Base-by-base conservation (phyloP, 2,797 vertebrate species). In the Danio jaintianensis region DNA sequence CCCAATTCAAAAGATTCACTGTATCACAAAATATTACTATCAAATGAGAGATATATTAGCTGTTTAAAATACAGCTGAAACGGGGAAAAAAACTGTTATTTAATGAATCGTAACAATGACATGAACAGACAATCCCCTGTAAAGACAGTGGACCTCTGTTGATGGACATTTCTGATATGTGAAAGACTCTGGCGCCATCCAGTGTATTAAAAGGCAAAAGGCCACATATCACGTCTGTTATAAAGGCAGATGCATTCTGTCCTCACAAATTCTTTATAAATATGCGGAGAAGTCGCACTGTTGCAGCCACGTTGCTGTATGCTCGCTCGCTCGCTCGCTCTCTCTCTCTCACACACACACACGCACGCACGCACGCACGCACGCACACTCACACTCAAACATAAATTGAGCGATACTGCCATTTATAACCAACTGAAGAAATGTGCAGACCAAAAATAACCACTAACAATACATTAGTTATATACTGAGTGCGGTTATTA, bases 181-280 rank as follows among this genome's bases (percentile, higher is more conserved):
- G 22, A 38, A 72, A 38, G 59, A 38, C 48, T 73, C 40, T 64
- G 11, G 69, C 69, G 78, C 59, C 59, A 72, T 56, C 78, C 7
- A 73, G 59, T 45, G 78, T 43, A 12, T 11, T 0, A 7, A 50
- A 70, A 18, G 42, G 0, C 16, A 43, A 20, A 2, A 29, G 29
- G 29, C 29, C 29, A 29, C 29, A 29, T 3, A 29, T 29, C 29
- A 29, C 1, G 29, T n/a, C 29, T 8, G 9, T 22, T 29, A 9
- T 9, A 13, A 48, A 36, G 12, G 3, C 43, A 61, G 3, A 13
- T 36, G 4, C 2, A 8, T n/a, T 40, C 29, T 42, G n/a, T 43
- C 9, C 4, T 1, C 29, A 9, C 29, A 62, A 48, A 74, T n/a
- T 29, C 13, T 43, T 22, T 3, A 45, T 75, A 22, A 22, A 75